Conservation (phyloP, 2,888 invertebrate genomes). For the Scrobipalpa atriplicella region DNA sequence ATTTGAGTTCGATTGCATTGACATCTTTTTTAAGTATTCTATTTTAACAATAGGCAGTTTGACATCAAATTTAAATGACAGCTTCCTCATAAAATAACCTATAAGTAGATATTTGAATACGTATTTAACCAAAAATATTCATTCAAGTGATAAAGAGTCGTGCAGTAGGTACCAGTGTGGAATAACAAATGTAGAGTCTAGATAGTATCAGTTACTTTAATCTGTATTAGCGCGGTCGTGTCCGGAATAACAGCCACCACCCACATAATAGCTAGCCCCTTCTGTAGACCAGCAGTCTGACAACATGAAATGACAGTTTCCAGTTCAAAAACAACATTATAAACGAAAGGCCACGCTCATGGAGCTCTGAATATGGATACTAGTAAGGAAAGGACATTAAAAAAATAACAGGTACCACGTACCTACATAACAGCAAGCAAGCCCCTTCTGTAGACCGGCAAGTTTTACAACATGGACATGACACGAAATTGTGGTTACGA, state of each 20-base stretch:
- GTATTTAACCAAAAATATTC: constrained; percentile 36
- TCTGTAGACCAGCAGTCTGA: not conserved
- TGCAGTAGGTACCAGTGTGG: constrained; percentile 57
- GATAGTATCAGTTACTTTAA: constrained; percentile 61
- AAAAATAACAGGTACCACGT: too few species aligned
- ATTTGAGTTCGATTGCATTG: not conserved
- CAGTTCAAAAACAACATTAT: not conserved
- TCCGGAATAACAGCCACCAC: constrained; percentile 46
- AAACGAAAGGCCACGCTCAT: not conserved
- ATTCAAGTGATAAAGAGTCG: constrained; percentile 69
- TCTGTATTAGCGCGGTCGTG: constrained; percentile 67
- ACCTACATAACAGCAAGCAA: too few species aligned
- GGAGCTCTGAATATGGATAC: too few species aligned
- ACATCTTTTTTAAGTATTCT: too few species aligned
- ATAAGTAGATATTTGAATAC: too few species aligned
- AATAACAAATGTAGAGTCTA: constrained; percentile 63
- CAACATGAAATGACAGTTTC: not conserved
- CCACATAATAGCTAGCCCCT: constrained; percentile 16
- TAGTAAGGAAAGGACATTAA: too few species aligned
- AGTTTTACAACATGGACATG: too few species aligned
- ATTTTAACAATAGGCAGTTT: too few species aligned
- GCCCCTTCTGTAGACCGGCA: too few species aligned
- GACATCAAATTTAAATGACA: too few species aligned
- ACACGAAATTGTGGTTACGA: too few species aligned
- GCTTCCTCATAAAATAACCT: too few species aligned